A percentile compares a stretch with the other conserved stretches of the same genome.
Conservation (phyloP, 2,888 invertebrate genomes). For the Apodemia duryi region DNA sequence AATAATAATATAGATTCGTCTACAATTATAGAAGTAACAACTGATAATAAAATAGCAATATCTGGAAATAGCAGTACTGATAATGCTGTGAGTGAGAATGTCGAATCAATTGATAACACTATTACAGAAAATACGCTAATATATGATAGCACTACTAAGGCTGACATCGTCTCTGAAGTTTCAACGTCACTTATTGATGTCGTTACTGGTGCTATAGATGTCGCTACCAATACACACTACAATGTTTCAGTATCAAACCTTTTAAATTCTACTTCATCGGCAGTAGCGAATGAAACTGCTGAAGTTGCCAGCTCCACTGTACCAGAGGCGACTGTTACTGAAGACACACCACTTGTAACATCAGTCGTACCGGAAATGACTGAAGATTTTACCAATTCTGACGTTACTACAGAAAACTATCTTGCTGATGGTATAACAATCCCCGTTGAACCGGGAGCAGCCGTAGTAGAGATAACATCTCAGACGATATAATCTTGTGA, state of each 20-base stretch:
- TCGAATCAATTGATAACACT: not conserved
- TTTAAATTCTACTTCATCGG: conserved; percentile 18
- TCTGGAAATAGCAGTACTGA: not conserved
- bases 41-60: not conserved
- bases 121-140: not conserved
- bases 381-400: conserved; percentile 16
- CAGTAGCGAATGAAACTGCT: conserved; percentile 13
- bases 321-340: not conserved
- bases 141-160: not conserved
- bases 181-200: conserved; percentile 12
- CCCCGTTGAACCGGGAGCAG: conserved; percentile 51
- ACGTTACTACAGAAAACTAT: conserved; percentile 22
- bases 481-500: conserved; percentile 38
- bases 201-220: conserved; percentile 15
- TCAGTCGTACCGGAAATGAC: conserved; percentile 3
- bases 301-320: conserved; percentile 6
- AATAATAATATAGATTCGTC: not conserved
- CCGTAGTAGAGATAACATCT: conserved; percentile 51
- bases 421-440: conserved; percentile 32
- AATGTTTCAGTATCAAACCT: conserved; percentile 10
- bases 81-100: not conserved
- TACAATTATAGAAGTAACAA: not conserved
- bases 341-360: not conserved
- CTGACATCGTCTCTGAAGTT: not conserved
- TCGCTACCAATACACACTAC: conserved; percentile 17